Base-by-base conservation (phyloP, 2,113 vertebrate species). In the Melanerpes formicivorus region DNA sequence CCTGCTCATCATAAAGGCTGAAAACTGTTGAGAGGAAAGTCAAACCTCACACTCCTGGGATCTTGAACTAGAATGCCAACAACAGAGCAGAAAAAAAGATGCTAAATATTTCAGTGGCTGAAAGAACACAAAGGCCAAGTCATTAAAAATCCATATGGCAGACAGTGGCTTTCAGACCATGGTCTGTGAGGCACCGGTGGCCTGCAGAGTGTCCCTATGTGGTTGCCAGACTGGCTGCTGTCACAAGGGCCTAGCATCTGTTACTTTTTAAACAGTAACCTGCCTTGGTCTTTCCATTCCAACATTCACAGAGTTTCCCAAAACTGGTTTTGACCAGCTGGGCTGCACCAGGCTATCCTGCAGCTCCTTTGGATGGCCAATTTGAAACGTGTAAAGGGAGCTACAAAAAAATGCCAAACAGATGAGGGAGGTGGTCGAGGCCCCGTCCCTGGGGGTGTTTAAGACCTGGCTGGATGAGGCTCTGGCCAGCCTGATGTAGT, bases 31-130 rank as follows among this genome's bases (percentile, higher is more conserved):
- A 93, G 84, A 90, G 65, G 52, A 67, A 58, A 92, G 81, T 56
- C 58, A 90, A 79, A 80, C 66, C 54, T 82, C 84, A 58, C 78
- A 62, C 63, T 89, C 90, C 71, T 71, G 58, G 77, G 82, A 40
- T 65, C 72, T 62, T 90, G 88, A 90, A 90, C 73, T 73, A 87
- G 40, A 95, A 86, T 2, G 87, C 71, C 88, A 94, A 52, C 37
- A 37, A 44, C 77, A 84, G 80, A 96, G 58, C 26, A 37, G 40
- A 81, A 95, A 92, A 94, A 94, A 95, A 18, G 81, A 69, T 76
- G 79, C 72, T 92, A 92, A 97, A 93, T 63, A 71, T 92, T 93
- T 96, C 84, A 92, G 56, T 58, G 66, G 80, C 5, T 58, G 42
- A 91, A 93, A 96, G 80, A 76, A 86, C 37, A 74, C 0, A 1